Conservation (phyloP, 2,888 invertebrate species). For the Shargacucullia verbasci region DNA sequence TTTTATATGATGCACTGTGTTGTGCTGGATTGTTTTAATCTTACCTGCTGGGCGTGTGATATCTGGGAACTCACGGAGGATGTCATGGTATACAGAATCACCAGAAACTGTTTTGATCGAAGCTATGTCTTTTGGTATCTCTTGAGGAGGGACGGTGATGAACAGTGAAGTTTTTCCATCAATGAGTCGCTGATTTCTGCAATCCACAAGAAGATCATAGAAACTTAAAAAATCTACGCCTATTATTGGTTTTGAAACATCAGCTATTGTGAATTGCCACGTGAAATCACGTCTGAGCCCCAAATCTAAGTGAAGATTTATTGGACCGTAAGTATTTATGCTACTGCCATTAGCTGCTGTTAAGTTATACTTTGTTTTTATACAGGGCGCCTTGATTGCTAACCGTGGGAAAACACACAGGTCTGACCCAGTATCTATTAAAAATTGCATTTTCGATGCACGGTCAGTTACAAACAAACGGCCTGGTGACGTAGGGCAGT, state of each 20-base stretch:
- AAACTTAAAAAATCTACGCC: constrained; percentile 5
- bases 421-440: constrained; percentile 2
- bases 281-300: constrained; percentile 8
- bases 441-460: constrained; percentile 1
- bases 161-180: constrained; percentile 7
- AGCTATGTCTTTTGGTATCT: neutral
- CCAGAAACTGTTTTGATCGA: constrained; percentile 9
- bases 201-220: constrained; percentile 14
- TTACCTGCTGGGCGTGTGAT: constrained; percentile 2
- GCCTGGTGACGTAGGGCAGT: constrained; percentile 6
- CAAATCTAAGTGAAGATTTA: constrained; percentile 3
- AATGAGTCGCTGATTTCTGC: constrained; percentile 14
- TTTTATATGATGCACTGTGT: constrained; percentile 4
- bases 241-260: constrained; percentile 11
- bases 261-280: constrained; percentile 11
- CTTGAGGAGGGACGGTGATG: neutral
- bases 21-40: constrained; percentile 3
- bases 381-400: neutral
- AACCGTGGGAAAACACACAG: constrained; percentile 12
- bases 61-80: constrained; percentile 5
- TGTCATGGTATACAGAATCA: neutral
- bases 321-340: constrained; percentile 6
- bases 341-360: neutral
- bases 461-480: constrained; percentile 12
- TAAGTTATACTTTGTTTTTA: neutral